A percentile compares a stretch with the other conserved stretches of the same genome.
phyloP scores from a whole-genome alignment of 2,113 vertebrate genomes.

The Nansenia antarctica region DNA sequence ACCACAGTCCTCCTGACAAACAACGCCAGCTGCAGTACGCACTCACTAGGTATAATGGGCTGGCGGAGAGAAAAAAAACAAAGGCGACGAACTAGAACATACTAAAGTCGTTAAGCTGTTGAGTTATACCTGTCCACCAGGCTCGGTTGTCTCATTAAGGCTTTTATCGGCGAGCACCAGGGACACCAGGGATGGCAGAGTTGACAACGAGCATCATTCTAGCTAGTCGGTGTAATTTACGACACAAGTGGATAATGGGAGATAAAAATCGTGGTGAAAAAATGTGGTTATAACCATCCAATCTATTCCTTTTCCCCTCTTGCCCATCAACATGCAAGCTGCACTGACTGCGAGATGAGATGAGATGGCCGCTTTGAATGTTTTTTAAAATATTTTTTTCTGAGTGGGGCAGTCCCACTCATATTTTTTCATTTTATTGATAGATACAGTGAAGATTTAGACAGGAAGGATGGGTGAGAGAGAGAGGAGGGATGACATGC shows the following conservation, averaged over 20 bases:
- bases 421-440: too few relatives aligned
- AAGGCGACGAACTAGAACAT: neutral
- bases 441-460: too few relatives aligned
- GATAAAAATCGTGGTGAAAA: neutral
- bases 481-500: too few relatives aligned
- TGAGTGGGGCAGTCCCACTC: too few relatives aligned
- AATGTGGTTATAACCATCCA: neutral
- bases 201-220: conserved; percentile 1
- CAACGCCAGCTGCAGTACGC: neutral
- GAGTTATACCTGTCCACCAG: neutral
- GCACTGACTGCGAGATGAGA: too few relatives aligned
- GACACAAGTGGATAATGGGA: conserved; percentile 4
- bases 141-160: neutral
- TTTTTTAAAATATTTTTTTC: too few relatives aligned
- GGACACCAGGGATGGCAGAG: neutral
- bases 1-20: neutral
- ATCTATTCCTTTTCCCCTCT: neutral
- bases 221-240: conserved; percentile 3
- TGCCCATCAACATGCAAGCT: neutral
- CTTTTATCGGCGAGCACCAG: neutral
- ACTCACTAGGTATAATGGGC: neutral
- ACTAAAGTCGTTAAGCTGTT: neutral
- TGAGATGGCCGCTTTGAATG: too few relatives aligned
- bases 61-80: neutral
- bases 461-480: too few relatives aligned